Evolutionary conservation across 1,140 invertebrate genomes (phyloP).

Genomic region (Cephus cinctus): DNA sequence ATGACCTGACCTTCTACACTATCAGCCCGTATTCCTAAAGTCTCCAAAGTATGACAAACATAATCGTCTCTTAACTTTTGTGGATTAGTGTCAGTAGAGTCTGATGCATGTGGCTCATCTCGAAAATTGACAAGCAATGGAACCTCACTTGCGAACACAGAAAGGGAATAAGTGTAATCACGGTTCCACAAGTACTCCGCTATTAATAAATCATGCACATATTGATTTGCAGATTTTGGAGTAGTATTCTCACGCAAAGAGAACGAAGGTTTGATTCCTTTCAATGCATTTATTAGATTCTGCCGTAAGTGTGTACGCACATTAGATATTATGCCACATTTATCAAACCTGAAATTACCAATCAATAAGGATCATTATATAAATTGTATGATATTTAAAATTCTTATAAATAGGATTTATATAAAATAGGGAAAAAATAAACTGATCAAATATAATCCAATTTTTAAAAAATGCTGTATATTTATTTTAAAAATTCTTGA

Average conservation of each 20-base stretch:
- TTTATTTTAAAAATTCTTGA: not conserved
- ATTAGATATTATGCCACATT: slow-evolving; percentile 49
- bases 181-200: slow-evolving; percentile 50
- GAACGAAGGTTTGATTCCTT: slow-evolving; percentile 38
- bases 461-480: not conserved
- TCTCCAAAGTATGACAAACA: slow-evolving; percentile 43
- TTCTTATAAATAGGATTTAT: slow-evolving; percentile 6
- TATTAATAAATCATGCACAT: slow-evolving; percentile 49
- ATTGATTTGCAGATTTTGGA: slow-evolving; percentile 48
- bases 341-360: slow-evolving; percentile 44
- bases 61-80: slow-evolving; percentile 48
- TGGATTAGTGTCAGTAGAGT: slow-evolving; percentile 11
- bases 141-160: slow-evolving; percentile 52
- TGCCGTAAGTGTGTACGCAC: slow-evolving; percentile 49
- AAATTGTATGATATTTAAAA: slow-evolving; percentile 10
- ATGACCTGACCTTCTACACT: slow-evolving; percentile 38
- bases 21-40: slow-evolving; percentile 42
- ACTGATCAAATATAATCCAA: not conserved
- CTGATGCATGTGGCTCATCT: slow-evolving; percentile 26
- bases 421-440: slow-evolving; percentile 2
- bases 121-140: slow-evolving; percentile 46
- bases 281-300: slow-evolving; percentile 48
- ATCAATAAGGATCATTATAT: too few species aligned
- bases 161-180: slow-evolving; percentile 49
- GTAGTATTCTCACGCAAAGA: slow-evolving; percentile 25